Base-by-base conservation (phyloP, 2,797 vertebrate species). In the Neosilurus hyrtlii region DNA sequence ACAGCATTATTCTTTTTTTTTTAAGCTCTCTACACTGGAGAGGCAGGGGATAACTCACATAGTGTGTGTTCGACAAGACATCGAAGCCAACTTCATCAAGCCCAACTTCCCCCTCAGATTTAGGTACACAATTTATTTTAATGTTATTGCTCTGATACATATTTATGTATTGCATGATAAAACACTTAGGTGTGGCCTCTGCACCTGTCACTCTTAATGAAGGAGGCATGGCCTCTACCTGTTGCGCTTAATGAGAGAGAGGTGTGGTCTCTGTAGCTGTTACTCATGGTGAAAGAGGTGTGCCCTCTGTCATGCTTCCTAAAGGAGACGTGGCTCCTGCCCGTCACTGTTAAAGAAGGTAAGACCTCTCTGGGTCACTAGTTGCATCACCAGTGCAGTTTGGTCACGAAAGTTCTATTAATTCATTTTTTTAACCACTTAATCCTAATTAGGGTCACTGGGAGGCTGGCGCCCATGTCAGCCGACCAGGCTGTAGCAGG, bases 51-150 rank as follows among this genome's bases (percentile, higher is more conserved):
- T 99, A 92, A 99, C 97, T 57, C 98, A 99, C 91, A 91, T 99
- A 54, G 95, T 99, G 90, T 99, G 98, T 92, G 97, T 99, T 92
- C 92, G 98, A 85, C 98, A 99, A 95, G 97, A 98, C 91, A 99
- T 99, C 71, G 98, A 99, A 95, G 98, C 98, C 91, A 99, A 99
- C 92, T 99, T 99, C 93, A 98, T 99, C 90, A 99, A 99, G 94
- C 97, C 98, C 92, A 99, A 99, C 94, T 99, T 99, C 91, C 96
- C 96, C 83, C 95, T 97, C 83, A 95, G 95, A 90, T 98, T 99
- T 96, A 96, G 97, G 98, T 99, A 93, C 95, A 1, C 37, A 3
- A 37, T 37, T 59, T 22, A n/a, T 11, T 43, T 37, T 20, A 35
- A 75, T 22, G 54, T 35, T 35, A 22, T 22, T 22, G 18, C 54